These are phyloP conservation scores for Chelon labrosus DNA, from an alignment of 2,797 vertebrate species.

Conservation along the genomic window DNA sequence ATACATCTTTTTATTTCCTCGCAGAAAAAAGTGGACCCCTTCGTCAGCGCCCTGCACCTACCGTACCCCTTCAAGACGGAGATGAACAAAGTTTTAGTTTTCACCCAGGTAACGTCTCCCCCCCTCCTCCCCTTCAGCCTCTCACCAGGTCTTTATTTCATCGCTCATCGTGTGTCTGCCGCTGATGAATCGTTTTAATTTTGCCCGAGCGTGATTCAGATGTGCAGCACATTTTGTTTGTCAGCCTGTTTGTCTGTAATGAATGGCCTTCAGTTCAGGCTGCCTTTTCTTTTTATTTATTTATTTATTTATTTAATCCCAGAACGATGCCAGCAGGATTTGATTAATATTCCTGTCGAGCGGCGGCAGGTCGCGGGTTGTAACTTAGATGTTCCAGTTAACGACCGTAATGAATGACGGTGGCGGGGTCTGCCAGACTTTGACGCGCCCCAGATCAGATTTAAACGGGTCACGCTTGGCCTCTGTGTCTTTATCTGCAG, in stretches of 20 bases:
- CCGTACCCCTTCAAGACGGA: slow-evolving; percentile 85
- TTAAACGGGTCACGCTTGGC: background rate
- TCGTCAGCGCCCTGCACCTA: slow-evolving; percentile 86
- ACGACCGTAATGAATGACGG: slow-evolving; percentile 22
- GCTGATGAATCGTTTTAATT: slow-evolving; percentile 53
- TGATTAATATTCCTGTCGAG: slow-evolving; percentile 29
- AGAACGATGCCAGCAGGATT: background rate
- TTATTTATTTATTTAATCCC: background rate
- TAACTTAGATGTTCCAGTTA: slow-evolving; percentile 23
- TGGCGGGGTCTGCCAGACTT: background rate
- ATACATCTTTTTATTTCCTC: background rate
- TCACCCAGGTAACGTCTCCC: slow-evolving; percentile 88
- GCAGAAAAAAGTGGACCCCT: slow-evolving; percentile 93
- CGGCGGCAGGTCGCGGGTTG: background rate
- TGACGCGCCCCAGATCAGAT: background rate
- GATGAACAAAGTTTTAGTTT: slow-evolving; percentile 89
- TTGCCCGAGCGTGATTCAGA: slow-evolving; percentile 21
- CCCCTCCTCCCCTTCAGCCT: background rate
- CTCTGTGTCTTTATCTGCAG: slow-evolving; percentile 70
- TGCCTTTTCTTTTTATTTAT: slow-evolving; percentile 3
- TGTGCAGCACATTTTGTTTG: slow-evolving; percentile 31
- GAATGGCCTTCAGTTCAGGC: background rate
- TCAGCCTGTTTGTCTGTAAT: slow-evolving; percentile 15
- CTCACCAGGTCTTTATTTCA: slow-evolving; percentile 31
- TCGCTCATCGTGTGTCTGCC: background rate